Percentiles rank a stretch among this genome's conserved stretches.
Conservation (phyloP, 2,113 vertebrate species). For the Toxostoma redivivum region DNA sequence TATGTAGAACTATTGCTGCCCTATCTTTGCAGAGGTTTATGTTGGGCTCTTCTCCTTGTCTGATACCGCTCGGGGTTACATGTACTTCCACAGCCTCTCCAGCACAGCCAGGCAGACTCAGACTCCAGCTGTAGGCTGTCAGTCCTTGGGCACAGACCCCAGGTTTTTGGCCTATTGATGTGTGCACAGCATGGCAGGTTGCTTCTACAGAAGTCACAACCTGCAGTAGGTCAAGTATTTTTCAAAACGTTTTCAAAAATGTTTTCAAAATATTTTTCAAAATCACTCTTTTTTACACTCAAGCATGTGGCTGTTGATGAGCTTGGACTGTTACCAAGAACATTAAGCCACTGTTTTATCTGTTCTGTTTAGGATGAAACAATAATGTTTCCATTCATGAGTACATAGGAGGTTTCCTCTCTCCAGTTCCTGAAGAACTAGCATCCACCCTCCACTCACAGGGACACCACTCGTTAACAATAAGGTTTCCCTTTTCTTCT, state of each 20-base stretch:
- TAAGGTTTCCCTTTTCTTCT: constrained; percentile 16
- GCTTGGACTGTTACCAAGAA: background rate
- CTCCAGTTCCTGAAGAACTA: background rate
- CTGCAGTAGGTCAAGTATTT: background rate
- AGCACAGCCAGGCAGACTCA: background rate
- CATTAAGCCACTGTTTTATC: background rate
- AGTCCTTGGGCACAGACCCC: background rate
- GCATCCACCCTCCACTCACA: background rate
- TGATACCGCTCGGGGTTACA: background rate
- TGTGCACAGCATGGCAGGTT: background rate
- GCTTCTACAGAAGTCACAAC: background rate
- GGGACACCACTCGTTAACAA: background rate
- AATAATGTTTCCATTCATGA: background rate
- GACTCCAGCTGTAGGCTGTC: background rate
- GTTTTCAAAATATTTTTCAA: background rate
- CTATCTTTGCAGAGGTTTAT: background rate
- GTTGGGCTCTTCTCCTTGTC: background rate
- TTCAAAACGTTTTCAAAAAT: background rate
- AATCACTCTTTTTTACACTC: background rate
- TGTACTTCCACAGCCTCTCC: background rate
- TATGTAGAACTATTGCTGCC: background rate
- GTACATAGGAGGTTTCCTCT: background rate
- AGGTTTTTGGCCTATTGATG: background rate
- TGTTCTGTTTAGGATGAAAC: background rate
- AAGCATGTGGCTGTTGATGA: background rate